These are phyloP conservation scores for Schizopygopsis malacanthus DNA, from an alignment of 2,797 vertebrate species.

Conservation along the genomic window DNA sequence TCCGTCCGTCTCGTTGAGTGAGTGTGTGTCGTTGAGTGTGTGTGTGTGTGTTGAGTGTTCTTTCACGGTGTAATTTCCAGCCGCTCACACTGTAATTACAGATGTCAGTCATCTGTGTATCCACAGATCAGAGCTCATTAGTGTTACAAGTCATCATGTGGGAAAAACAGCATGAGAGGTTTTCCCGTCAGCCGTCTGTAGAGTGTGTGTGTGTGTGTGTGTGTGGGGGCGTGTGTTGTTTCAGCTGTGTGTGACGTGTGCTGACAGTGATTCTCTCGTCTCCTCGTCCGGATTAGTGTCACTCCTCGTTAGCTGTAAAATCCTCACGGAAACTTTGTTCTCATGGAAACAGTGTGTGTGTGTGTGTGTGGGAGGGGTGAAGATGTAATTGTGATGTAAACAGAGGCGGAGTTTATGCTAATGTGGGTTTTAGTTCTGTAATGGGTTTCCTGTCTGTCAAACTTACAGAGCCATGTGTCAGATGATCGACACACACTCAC, in stretches of 20 bases:
- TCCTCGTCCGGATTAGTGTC: neutral
- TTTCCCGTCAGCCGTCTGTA: conserved; percentile 1
- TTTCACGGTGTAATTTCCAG: conserved; percentile 82
- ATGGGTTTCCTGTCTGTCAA: neutral
- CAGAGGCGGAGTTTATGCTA: neutral
- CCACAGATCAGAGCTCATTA: conserved; percentile 78
- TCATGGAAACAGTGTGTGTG: neutral
- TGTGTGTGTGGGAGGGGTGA: neutral
- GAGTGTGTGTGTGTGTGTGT: conserved; percentile 17
- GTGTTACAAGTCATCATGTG: conserved; percentile 63
- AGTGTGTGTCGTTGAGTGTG: neutral
- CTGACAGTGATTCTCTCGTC: neutral
- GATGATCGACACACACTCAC: neutral
- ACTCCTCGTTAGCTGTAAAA: neutral
- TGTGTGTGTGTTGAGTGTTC: neutral
- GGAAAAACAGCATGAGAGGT: conserved; percentile 49
- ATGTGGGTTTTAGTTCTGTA: neutral
- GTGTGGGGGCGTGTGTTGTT: conserved; percentile 41
- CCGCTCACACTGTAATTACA: conserved; percentile 81
- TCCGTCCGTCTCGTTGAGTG: too few species aligned
- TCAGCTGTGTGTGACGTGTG: conserved; percentile 35
- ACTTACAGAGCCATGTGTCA: neutral
- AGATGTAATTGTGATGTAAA: neutral
- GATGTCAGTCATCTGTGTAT: conserved; percentile 83
- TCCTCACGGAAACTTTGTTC: neutral